phyloP scores from a whole-genome alignment of 2,113 vertebrate genomes.

The Rhadina sibilatrix region DNA sequence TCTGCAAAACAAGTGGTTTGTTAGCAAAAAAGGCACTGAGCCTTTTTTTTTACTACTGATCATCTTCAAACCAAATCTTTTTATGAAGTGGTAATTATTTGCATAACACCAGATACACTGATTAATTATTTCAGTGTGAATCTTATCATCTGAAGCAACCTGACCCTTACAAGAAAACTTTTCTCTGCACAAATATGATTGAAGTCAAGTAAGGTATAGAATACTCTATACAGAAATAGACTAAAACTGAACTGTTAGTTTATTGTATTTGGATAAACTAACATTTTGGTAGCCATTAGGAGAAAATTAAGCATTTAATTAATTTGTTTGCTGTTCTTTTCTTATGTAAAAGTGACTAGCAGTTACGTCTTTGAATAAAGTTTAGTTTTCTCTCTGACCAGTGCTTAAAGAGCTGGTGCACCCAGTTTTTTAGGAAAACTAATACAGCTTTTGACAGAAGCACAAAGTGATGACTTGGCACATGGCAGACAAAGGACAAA shows the following conservation, averaged over 20 bases:
- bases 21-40: not conserved
- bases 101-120: not conserved
- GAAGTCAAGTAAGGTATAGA: not conserved
- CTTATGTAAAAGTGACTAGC: not conserved
- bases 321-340: not conserved
- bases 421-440: not conserved
- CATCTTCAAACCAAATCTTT: not conserved
- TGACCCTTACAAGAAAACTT: not conserved
- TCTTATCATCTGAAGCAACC: not conserved
- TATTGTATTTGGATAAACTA: not conserved
- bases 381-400: not conserved
- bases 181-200: not conserved
- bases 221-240: not conserved
- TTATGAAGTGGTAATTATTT: not conserved
- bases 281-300: not conserved
- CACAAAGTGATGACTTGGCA: constrained; percentile 14
- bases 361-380: not conserved
- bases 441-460: constrained; percentile 10
- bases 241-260: not conserved
- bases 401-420: not conserved
- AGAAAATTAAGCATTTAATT: not conserved
- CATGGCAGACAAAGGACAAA: constrained; percentile 16
- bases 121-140: not conserved
- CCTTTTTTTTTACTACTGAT: not conserved
- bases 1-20: not conserved